Evolutionary conservation across 1,140 invertebrate species (phyloP), one percentile per base, ranked within the genome.

Genomic region (Lepidotrigona ventralis): DNA sequence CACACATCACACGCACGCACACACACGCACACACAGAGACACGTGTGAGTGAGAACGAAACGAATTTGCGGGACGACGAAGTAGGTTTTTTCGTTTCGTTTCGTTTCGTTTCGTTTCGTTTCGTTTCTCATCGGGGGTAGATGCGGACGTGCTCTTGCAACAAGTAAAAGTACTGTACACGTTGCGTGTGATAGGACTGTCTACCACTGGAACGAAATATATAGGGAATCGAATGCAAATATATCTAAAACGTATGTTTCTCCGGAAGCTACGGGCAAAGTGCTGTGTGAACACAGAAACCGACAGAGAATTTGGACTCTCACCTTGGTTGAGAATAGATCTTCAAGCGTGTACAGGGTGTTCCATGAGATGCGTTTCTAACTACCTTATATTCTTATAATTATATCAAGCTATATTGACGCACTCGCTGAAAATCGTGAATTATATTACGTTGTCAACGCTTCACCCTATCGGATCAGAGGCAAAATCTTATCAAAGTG

Each of bases 211-310:
- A 51, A 14, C 39, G 39, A 46, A 46, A 46, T 46, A 9, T 8
- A 46, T 11, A 9, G 53, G 60, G 21, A 6, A 68, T 19, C 8
- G 26, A 66, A 53, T 8, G 0, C 0, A 46, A 6, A 4, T 39
- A 8, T 53, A 21, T 77, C 63, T 66, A 77, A 33, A 66, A 60
- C n/a, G 33, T 58, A 39, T 6, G 39, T 46, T 0, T 46, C 2
- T 0, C n/a, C 14, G 73, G 23, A 75, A n/a, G 33, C 73, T 75
- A 75, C 56, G 56, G 73, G 33, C 63, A 23, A 77, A 78, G 76
- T 78, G 76, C 76, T 78, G 76, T 68, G 76, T 78, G 63, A n/a
- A 78, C 23, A 75, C 21, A 78, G 63, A 78, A 12, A 21, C n/a
- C 63, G 3, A 63, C 54, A 69, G 63, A 68, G 63, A 33, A 54